A percentile compares a stretch with the other conserved stretches of the same genome.
phyloP scores from a whole-genome alignment of 2,113 vertebrate genomes.

The Pedionomus torquatus region DNA sequence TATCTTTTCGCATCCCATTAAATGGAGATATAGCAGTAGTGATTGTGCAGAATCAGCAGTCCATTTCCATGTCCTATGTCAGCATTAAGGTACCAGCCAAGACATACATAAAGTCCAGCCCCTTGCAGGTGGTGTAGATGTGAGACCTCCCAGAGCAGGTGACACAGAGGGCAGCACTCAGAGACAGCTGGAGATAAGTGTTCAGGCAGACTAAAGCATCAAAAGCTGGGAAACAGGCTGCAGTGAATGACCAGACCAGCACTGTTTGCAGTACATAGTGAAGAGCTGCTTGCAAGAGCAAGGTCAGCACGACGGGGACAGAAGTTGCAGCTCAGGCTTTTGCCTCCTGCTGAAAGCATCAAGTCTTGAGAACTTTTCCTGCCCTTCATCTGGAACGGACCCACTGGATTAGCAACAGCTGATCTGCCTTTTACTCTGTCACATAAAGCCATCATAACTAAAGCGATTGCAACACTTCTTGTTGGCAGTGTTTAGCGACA shows the following conservation, averaged over 20 bases:
- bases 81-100: background rate
- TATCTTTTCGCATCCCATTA: background rate
- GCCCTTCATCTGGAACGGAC: background rate
- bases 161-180: background rate
- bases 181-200: rapidly evolving
- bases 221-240: background rate
- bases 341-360: background rate
- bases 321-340: background rate
- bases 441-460: background rate
- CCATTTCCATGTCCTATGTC: background rate
- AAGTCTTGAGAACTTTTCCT: background rate
- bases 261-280: background rate
- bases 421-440: background rate
- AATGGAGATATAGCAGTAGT: background rate
- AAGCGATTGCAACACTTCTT: background rate
- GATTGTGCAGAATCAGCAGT: background rate
- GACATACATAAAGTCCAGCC: background rate
- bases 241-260: background rate
- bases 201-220: background rate
- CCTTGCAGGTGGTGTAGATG: background rate
- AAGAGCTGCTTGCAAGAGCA: background rate
- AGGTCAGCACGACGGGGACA: background rate
- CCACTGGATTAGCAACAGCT: background rate
- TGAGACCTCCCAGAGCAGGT: background rate
- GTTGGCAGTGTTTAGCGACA: rapidly evolving